Evolutionary conservation across 2,888 invertebrate species (phyloP).

Genomic region (Saturnia pavonia): DNA sequence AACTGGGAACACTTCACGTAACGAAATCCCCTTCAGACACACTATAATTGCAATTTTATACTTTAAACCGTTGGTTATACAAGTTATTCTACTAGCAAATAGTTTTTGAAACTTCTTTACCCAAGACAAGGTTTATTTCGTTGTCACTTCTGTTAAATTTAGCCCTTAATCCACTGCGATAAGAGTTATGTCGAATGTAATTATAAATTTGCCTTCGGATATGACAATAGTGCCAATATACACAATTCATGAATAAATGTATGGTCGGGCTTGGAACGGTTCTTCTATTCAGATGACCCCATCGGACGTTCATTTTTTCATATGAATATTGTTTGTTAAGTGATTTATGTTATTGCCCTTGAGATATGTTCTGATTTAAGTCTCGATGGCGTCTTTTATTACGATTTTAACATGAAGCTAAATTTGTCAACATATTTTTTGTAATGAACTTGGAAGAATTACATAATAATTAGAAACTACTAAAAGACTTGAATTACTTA

Average conservation of each 20-base stretch:
- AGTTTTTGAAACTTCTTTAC: conserved; percentile 35
- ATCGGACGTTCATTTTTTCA: conserved; percentile 28
- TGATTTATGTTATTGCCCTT: conserved; percentile 15
- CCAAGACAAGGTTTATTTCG: conserved; percentile 22
- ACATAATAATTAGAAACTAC: neutral
- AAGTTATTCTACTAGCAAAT: conserved; percentile 37
- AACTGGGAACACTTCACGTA: conserved; percentile 26
- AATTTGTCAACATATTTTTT: neutral
- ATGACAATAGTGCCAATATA: conserved; percentile 40
- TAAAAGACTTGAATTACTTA: too few relatives aligned
- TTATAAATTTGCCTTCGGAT: conserved; percentile 23
- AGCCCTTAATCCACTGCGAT: neutral
- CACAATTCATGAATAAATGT: conserved; percentile 39
- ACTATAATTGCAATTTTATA: conserved; percentile 27
- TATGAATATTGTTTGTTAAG: conserved; percentile 34
- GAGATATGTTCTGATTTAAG: neutral
- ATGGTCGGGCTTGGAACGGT: conserved; percentile 37
- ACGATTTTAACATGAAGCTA: neutral
- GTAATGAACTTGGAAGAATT: too few relatives aligned
- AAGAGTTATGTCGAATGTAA: neutral
- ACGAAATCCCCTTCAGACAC: neutral
- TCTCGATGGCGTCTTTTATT: neutral
- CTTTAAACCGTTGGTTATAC: conserved; percentile 29
- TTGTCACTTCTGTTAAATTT: conserved; percentile 1
- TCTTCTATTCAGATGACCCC: conserved; percentile 16